Conservation (phyloP, 2,113 vertebrate genomes). For the Mesitornis unicolor region DNA sequence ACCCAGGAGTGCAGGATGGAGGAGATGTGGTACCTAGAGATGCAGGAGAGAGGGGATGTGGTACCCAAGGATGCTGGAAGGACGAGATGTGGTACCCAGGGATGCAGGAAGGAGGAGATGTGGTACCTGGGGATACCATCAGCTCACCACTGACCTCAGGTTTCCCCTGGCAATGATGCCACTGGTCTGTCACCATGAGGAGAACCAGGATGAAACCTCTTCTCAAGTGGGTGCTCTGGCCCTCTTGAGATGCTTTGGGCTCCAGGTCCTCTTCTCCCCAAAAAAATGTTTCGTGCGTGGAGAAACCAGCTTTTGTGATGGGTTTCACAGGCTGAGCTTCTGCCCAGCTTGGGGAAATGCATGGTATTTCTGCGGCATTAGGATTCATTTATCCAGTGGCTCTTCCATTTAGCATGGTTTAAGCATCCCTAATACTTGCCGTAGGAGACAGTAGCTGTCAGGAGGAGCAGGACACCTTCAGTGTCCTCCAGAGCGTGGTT, state of each 20-base stretch:
- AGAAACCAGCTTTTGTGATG: neutral
- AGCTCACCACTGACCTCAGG: neutral
- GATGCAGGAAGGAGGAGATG: neutral
- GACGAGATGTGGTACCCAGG: neutral
- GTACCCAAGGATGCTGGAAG: neutral
- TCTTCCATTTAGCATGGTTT: neutral
- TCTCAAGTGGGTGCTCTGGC: neutral
- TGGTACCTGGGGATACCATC: too few relatives aligned
- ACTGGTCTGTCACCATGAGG: neutral
- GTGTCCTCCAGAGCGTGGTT: neutral
- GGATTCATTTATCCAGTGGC: neutral
- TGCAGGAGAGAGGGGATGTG: neutral
- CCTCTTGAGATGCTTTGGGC: rapidly evolving
- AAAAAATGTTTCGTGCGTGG: neutral
- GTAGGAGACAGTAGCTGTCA: neutral
- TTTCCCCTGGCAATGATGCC: neutral
- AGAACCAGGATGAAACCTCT: neutral
- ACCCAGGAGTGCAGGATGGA: neutral
- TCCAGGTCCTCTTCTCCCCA: neutral
- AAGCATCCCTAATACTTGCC: neutral
- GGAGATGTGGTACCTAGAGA: neutral
- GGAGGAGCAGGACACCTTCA: neutral
- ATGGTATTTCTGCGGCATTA: rapidly evolving
- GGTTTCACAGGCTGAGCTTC: neutral
- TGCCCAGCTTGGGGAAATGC: neutral